Base-by-base conservation (phyloP, 2,888 invertebrate genomes). In the Polia nebulosa region DNA sequence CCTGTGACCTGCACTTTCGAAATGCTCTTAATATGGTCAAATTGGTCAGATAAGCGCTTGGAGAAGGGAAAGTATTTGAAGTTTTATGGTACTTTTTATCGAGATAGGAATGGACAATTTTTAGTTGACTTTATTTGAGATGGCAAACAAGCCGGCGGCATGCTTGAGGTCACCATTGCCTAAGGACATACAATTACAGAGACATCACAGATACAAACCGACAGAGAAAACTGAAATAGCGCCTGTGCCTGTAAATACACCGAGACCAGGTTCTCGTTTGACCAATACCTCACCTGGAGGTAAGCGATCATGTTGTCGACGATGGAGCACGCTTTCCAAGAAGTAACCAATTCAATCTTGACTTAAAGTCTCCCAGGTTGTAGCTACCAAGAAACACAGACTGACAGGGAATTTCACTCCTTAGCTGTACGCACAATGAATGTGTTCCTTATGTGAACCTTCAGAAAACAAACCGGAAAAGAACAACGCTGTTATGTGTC, bases 1-100 rank as follows among this genome's bases (percentile, higher is more conserved):
- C 29, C 60, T 59, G 32, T 36, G 78, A 65, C 58, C 77, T 63
- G 60, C 13, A 83, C 81, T 81, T 81, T 81, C 84, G 49, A 69
- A 81, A 60, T 53, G 36, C 4, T 56, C 79, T 81, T 53, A 52
- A 63, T 81, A 75, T 81, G 81, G 78, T 60, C 63, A 74, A 71
- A 83, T 75, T 80, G 80, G 47, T 76, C 58, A 36, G 65, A 71
- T 76, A 76, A 76, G 25, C 13, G 4, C 47, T 53, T 27, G 22
- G 11, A 49, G 36, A 76, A 61, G 41, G 55, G 77, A 78, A 78
- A 78, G 77, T 78, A 39, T 77, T 61, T 70, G 36, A 41, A 73
- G 39, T 61, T 39, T 59, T 58, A 58, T 61, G 34, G 22, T 29
- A n/a, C 11, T 53, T 45, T 63, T 64, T 60, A 9, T 11, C 9